phyloP scores from a whole-genome alignment of 2,113 vertebrate species.

The Oncorhynchus masou region DNA sequence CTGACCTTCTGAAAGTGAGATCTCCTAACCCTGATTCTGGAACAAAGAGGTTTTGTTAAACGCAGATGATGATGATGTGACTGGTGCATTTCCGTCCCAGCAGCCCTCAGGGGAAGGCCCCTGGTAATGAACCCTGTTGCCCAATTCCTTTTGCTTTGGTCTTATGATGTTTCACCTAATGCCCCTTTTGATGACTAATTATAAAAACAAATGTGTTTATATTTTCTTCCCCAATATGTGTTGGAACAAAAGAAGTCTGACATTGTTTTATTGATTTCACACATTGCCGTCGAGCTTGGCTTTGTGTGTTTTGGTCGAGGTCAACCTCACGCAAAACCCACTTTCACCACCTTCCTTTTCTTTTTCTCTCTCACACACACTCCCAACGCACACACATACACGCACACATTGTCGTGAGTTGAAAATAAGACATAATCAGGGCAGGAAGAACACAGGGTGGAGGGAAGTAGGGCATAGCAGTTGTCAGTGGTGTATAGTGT shows the following conservation, averaged over 20 bases:
- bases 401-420: constrained; percentile 30
- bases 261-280: too few relatives aligned
- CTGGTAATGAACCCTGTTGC: constrained; percentile 3
- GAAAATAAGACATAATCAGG: constrained; percentile 61
- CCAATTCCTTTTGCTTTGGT: background rate
- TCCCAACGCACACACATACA: constrained; percentile 1
- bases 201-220: too few relatives aligned
- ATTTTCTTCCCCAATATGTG: too few relatives aligned
- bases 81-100: constrained; percentile 38
- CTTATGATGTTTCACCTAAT: too few relatives aligned
- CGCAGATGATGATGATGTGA: constrained; percentile 53
- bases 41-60: constrained; percentile 56
- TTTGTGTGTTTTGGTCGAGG: background rate
- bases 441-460: constrained; percentile 37
- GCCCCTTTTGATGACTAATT: too few relatives aligned
- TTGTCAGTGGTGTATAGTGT: constrained; percentile 13
- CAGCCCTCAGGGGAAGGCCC: constrained; percentile 32
- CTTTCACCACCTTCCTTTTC: background rate
- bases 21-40: constrained; percentile 36
- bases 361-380: background rate
- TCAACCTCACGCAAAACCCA: background rate
- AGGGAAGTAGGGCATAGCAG: constrained; percentile 53
- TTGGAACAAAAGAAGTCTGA: too few relatives aligned
- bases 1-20: constrained; percentile 47
- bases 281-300: background rate